These are phyloP conservation scores for Mythimna albipuncta DNA, from an alignment of 2,888 invertebrate genomes.

Conservation along the genomic window DNA sequence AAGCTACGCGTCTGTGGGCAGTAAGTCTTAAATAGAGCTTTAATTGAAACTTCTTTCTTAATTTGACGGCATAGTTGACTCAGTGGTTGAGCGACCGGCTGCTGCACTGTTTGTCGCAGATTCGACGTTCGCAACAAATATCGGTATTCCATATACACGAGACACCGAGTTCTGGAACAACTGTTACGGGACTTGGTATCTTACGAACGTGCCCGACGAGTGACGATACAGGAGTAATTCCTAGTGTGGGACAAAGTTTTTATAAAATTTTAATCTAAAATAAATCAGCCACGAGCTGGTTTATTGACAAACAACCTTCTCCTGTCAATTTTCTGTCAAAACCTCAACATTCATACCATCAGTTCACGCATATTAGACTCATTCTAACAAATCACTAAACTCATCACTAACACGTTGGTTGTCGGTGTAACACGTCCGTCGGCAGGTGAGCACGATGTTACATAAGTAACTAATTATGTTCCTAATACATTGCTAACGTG, in stretches of 20 bases:
- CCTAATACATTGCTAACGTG: conserved; percentile 78
- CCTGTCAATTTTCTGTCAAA: conserved; percentile 46
- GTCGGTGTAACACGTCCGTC: conserved; percentile 51
- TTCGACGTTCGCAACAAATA: too few species aligned
- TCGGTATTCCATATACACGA: too few species aligned
- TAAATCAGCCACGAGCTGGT: neutral
- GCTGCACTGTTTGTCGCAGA: too few species aligned
- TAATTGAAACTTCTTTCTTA: neutral
- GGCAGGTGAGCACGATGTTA: conserved; percentile 56
- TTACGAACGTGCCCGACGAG: too few species aligned
- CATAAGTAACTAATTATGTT: conserved; percentile 43
- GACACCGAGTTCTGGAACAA: too few species aligned
- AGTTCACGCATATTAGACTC: conserved; percentile 53
- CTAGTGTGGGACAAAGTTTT: neutral
- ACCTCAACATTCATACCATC: conserved; percentile 43
- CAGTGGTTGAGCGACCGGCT: neutral
- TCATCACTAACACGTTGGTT: conserved; percentile 62
- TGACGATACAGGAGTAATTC: too few species aligned
- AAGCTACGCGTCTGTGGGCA: too few species aligned
- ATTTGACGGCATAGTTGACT: neutral
- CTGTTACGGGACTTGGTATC: too few species aligned
- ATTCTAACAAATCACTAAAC: conserved; percentile 54
- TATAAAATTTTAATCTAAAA: neutral
- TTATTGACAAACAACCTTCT: neutral
- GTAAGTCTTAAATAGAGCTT: too few species aligned